phyloP scores from a whole-genome alignment of 2,888 invertebrate genomes.

The Parasteatoda lunata region DNA sequence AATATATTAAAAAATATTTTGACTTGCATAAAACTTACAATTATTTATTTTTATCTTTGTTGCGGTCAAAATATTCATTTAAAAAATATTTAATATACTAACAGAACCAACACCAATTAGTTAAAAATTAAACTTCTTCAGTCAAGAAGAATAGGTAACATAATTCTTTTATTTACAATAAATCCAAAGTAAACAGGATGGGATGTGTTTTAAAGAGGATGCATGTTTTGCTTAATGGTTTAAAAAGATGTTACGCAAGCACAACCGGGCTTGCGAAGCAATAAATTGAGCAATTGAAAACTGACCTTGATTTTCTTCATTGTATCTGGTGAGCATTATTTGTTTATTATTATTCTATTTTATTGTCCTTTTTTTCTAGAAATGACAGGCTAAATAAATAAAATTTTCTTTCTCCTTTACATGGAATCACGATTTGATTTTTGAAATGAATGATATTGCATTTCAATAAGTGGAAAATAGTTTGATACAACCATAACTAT shows the following conservation, averaged over 20 bases:
- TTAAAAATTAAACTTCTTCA: neutral
- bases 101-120: too few relatives aligned
- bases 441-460: neutral
- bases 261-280: neutral
- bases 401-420: neutral
- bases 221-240: neutral
- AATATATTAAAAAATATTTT: too few relatives aligned
- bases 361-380: neutral
- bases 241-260: neutral
- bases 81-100: too few relatives aligned
- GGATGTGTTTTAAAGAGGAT: neutral
- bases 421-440: neutral
- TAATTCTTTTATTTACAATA: neutral
- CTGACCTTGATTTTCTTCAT: constrained; percentile 12
- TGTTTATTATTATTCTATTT: constrained; percentile 23
- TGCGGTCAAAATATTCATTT: too few relatives aligned
- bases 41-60: too few relatives aligned
- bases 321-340: constrained; percentile 22
- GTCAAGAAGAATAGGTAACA: neutral
- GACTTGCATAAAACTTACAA: too few relatives aligned
- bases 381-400: neutral
- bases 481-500: neutral
- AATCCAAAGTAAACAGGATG: neutral
- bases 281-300: constrained; percentile 19
- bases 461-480: neutral